Base-by-base conservation (phyloP, 2,888 invertebrate species). In the Eupithecia abbreviata region DNA sequence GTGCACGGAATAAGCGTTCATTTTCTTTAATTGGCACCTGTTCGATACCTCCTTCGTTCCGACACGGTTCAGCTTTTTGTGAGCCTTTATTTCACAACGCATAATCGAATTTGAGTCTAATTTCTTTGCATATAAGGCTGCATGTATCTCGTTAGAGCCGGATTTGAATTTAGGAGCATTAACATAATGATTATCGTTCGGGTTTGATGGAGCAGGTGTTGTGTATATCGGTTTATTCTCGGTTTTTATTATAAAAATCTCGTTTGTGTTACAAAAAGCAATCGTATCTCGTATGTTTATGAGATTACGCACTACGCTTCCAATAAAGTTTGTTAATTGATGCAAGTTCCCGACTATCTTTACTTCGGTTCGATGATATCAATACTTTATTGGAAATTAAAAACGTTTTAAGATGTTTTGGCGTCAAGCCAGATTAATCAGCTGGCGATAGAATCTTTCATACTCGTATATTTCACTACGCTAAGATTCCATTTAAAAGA, bases 131-230 rank as follows among this genome's bases (percentile, higher is more conserved):
- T 67, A 79, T 89, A 93, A 88, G 89, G 90, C 87, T 87, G 82
- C 85, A 88, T 90, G 91, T 89, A 82, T 85, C 78, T 85, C 85
- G 86, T 76, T 80, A 73, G 78, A 76, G 73, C 76, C 68, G 67
- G 77, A 79, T 82, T 85, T 85, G 86, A 90, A 87, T 91, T 90
- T 91, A 90, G 88, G 84, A 88, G 88, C 90, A 94, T 94, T 94
- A 94, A 89, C 93, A 93, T 94, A 93, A 94, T 93, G 92, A 92
- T 91, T 89, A 91, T 89, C 89, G 89, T 90, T 88, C 89, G 90
- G 89, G 90, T 93, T 92, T 92, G 93, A 93, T 91, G 90, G 90
- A 93, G 93, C 94, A 95, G 94, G 94, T 95, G 94, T 93, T 90
- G 86, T 89, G 88, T 90, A 87, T 92, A 92, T 93, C 91, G 90